Base-by-base conservation (phyloP, 1,140 invertebrate species). In the Nixonia krombeini region DNA sequence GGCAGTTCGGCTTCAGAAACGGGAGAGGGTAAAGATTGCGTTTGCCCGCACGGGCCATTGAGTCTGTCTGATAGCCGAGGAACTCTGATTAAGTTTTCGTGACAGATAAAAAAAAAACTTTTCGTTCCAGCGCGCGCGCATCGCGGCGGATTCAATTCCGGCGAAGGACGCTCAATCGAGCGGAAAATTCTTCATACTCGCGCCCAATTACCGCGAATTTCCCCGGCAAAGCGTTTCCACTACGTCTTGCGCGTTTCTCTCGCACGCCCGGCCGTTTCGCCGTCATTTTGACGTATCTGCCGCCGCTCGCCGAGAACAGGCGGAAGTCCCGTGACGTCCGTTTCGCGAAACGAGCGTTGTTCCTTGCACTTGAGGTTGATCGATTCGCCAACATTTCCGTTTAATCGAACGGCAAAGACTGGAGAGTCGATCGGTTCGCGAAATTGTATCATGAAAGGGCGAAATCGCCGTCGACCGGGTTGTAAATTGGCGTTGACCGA, bases 31-130 rank as follows among this genome's bases (percentile, higher is more conserved):
- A 44, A 55, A 66, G 9, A 59, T n/a, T n/a, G 55, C 50, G 47
- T 46, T 59, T 37, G 1, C 10, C 40, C 53, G 61, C 47, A 74
- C 66, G 74, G 72, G 37, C 68, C 73, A 77, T 79, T 78, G 76
- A 76, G 67, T 29, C 29, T 45, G 45, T 52, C 50, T 67, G 64
- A 63, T 73, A 58, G 65, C 64, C 56, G 52, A 63, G 61, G 74
- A 78, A 78, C 70, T 80, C 75, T 80, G 79, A 81, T 80, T 80
- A 78, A 74, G 55, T 80, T 77, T 78, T 74, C 47, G 52, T 47
- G 47, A 61, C 59, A 70, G 59, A 61, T 47, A 61, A 64, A 51
- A 59, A 42, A 23, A 42, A 42, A 42, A 56, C 49, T 50, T 42
- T 58, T 49, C 2, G 35, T 53, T 58, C 42, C 29, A 23, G 44